A percentile compares a stretch with the other conserved stretches of the same genome.
phyloP scores from a whole-genome alignment of 30 jellyfish, hydroid and myxozoan species.

The Catostylus mosaicus region DNA sequence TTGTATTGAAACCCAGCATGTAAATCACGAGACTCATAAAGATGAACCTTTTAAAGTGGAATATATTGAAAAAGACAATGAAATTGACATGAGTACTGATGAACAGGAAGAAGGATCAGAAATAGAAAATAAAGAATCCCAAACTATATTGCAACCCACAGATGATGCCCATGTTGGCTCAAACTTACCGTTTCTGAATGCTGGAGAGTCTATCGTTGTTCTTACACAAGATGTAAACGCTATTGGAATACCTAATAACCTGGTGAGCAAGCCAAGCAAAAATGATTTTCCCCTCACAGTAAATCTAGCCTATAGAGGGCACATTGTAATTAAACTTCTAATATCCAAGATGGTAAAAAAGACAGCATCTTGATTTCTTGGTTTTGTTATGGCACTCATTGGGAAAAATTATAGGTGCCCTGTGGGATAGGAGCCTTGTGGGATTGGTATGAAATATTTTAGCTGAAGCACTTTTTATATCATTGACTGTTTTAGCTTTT shows the following conservation, averaged over 20 bases:
- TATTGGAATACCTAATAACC: slow-evolving; percentile 24
- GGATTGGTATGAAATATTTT: no score
- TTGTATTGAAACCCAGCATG: not conserved
- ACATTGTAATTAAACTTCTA: no score
- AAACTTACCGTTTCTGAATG: slow-evolving; percentile 41
- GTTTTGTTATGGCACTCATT: no score
- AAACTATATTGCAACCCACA: not conserved
- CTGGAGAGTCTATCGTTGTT: slow-evolving; percentile 55
- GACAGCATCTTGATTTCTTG: no score
- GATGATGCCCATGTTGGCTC: slow-evolving; percentile 38
- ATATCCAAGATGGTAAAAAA: no score
- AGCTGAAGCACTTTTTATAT: no score
- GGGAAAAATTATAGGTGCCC: no score
- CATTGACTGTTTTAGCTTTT: no score
- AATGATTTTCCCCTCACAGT: not conserved
- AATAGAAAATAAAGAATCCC: not conserved
- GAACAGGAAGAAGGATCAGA: not conserved
- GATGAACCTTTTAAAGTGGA: slow-evolving; percentile 3
- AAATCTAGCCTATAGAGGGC: no score
- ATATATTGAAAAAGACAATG: slow-evolving; percentile 2
- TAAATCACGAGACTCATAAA: not conserved
- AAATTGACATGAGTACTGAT: not conserved
- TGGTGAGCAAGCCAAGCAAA: slow-evolving; percentile 20
- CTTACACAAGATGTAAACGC: slow-evolving; percentile 54
- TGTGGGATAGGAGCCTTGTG: no score